These are phyloP conservation scores for Picathartes gymnocephalus DNA, from an alignment of 2,113 vertebrate genomes.

Conservation along the genomic window DNA sequence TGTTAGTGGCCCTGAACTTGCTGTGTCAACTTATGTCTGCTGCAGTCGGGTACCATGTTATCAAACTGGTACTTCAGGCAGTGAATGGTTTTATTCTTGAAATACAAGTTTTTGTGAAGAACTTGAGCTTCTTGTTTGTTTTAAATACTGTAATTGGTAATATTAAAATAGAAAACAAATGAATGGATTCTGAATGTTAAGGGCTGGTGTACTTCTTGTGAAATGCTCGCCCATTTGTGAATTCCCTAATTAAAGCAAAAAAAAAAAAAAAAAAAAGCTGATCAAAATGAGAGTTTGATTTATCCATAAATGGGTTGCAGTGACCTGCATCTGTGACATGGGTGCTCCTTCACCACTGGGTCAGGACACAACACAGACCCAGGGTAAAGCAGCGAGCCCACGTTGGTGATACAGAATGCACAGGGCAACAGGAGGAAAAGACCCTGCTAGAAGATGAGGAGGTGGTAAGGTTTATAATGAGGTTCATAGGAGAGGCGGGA, in stretches of 20 bases:
- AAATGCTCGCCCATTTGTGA: not conserved
- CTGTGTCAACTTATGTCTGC: not conserved
- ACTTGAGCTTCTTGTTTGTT: not conserved
- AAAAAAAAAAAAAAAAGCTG: not conserved
- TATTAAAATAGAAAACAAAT: not conserved
- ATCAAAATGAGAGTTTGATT: not conserved
- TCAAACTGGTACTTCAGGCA: not conserved
- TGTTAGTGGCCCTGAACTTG: not conserved
- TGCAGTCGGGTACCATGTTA: not conserved
- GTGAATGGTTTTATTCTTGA: not conserved
- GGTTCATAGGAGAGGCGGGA: not conserved
- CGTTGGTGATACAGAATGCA: not conserved
- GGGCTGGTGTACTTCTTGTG: not conserved
- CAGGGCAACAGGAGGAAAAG: not conserved
- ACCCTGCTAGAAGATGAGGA: not conserved
- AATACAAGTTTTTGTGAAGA: not conserved
- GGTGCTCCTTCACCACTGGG: not conserved
- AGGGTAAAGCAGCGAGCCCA: not conserved
- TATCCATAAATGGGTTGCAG: not conserved
- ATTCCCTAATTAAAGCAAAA: not conserved
- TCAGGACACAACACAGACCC: not conserved
- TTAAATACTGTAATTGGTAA: not conserved
- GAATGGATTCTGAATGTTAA: not conserved
- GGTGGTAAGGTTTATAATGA: not conserved
- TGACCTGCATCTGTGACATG: not conserved